These are phyloP conservation scores for Hipparchia sbordonii DNA, from an alignment of 2,888 invertebrate species.

Conservation along the genomic window DNA sequence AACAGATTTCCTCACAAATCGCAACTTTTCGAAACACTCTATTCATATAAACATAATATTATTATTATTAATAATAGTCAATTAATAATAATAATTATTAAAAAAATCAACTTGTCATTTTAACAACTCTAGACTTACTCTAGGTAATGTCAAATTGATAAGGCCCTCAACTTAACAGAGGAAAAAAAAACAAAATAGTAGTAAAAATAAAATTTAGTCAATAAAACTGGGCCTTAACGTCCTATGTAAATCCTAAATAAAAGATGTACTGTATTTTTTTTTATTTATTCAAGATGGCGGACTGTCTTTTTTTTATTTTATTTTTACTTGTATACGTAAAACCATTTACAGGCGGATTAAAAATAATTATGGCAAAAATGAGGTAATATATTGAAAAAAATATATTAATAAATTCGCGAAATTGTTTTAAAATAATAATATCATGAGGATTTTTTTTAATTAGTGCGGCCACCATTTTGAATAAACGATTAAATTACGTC, in stretches of 20 bases:
- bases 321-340: constrained; percentile 9
- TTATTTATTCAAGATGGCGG: constrained; percentile 18
- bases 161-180: constrained; percentile 40
- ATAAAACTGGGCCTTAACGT: constrained; percentile 31
- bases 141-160: constrained; percentile 81
- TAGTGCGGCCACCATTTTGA: constrained; percentile 7
- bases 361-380: constrained; percentile 32
- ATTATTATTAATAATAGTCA: constrained; percentile 17
- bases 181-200: constrained; percentile 38
- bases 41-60: constrained; percentile 13
- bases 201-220: constrained; percentile 32
- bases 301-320: constrained; percentile 1
- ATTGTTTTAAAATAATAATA: background rate
- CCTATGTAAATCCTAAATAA: background rate
- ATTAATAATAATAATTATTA: constrained; percentile 11
- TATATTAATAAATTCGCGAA: constrained; percentile 21
- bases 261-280: constrained; percentile 26
- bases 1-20: constrained; percentile 36
- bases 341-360: constrained; percentile 30
- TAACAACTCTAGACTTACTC: constrained; percentile 73
- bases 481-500: constrained; percentile 12
- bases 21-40: constrained; percentile 28
- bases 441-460: background rate
- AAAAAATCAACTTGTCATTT: constrained; percentile 74
- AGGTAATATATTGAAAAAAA: constrained; percentile 22